phyloP scores from a whole-genome alignment of 2,113 vertebrate genomes.

The Anthoscopus minutus region DNA sequence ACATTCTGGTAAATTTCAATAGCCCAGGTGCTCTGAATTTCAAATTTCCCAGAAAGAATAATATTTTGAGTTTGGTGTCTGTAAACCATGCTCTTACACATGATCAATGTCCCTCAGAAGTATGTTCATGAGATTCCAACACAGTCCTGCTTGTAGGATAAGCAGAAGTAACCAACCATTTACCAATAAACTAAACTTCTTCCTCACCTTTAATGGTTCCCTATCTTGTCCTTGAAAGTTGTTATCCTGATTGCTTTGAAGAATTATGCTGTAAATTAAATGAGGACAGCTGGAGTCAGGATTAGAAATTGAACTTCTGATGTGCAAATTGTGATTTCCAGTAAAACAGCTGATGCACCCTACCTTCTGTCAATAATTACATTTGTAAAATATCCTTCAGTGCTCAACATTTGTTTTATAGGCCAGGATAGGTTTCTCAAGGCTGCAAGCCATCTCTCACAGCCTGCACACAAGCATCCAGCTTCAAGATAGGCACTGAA shows the following conservation, averaged over 20 bases:
- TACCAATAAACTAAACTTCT: background rate
- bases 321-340: background rate
- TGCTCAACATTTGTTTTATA: background rate
- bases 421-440: background rate
- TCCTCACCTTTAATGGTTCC: background rate
- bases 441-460: background rate
- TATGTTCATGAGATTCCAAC: background rate
- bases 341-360: background rate
- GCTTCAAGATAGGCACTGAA: background rate
- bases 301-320: background rate
- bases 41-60: background rate
- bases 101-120: background rate
- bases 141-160: background rate
- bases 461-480: background rate
- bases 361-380: background rate
- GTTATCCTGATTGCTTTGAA: background rate
- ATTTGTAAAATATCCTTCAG: background rate
- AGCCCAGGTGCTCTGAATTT: background rate
- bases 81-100: background rate
- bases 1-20: background rate
- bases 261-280: background rate
- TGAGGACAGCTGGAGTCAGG: background rate
- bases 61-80: background rate
- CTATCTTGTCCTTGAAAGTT: background rate
- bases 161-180: background rate